Percentiles rank a stretch among this genome's conserved stretches.
These are phyloP conservation scores for Acleris sparsana DNA, from an alignment of 2,888 invertebrate genomes.

Conservation along the genomic window DNA sequence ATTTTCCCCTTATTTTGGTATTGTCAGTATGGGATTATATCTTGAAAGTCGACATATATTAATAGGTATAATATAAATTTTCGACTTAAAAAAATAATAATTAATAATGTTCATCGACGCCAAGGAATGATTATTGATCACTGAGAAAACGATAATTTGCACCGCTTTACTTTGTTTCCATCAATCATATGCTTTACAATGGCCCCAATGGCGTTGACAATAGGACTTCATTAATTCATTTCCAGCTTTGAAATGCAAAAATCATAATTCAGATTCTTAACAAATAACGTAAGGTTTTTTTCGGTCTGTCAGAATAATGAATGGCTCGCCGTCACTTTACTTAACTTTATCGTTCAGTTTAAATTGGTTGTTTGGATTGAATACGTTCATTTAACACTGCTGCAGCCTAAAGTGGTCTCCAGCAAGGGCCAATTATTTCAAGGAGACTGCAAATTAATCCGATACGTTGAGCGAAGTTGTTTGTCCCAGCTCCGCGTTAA, in stretches of 20 bases:
- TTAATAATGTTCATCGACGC: no score
- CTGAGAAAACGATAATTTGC: background rate
- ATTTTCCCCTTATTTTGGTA: no score
- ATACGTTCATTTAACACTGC: background rate
- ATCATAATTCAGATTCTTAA: constrained; percentile 2
- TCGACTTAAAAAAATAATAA: no score
- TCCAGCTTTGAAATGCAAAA: constrained; percentile 42
- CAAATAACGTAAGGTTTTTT: no score
- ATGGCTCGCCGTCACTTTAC: background rate
- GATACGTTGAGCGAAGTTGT: constrained; percentile 19
- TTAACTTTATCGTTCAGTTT: background rate
- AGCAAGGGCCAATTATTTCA: constrained; percentile 49
- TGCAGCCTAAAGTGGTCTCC: constrained; percentile 27
- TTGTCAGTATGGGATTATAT: no score
- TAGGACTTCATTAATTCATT: constrained; percentile 40
- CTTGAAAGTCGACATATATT: no score
- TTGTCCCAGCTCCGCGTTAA: background rate
- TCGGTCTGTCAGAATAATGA: background rate
- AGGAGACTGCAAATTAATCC: constrained; percentile 18
- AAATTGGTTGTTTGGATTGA: constrained; percentile 15
- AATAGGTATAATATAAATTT: no score
- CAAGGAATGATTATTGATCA: no score
- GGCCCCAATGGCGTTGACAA: constrained; percentile 25
- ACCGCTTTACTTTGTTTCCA: constrained; percentile 8
- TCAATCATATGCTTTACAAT: constrained; percentile 6